Percentiles rank a stretch among this genome's conserved stretches.
phyloP scores from a whole-genome alignment of 2,113 vertebrate species.

The Paracanthobrama guichenoti region DNA sequence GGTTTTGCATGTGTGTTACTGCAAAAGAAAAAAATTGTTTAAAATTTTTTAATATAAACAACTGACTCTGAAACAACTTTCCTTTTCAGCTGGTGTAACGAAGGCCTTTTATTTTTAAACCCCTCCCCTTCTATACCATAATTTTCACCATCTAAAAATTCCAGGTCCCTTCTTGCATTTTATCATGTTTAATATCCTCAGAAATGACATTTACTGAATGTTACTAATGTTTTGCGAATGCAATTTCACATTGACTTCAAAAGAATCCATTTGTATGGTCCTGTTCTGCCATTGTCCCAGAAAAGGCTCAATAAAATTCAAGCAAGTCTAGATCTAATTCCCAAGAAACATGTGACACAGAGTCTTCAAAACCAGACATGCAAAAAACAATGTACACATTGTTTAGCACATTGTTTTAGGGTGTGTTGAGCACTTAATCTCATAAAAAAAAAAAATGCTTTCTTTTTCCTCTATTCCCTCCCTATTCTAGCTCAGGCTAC shows the following conservation, averaged over 20 bases:
- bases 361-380: constrained; percentile 40
- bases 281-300: neutral
- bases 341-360: neutral
- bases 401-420: too few relatives aligned
- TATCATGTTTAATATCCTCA: neutral
- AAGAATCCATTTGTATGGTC: neutral
- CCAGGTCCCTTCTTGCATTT: neutral
- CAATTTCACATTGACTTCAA: neutral
- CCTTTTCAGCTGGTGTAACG: too few relatives aligned
- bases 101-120: neutral
- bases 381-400: constrained; percentile 27
- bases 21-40: too few relatives aligned
- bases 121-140: neutral
- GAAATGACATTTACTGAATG: neutral
- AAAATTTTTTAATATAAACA: neutral
- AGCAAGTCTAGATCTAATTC: neutral
- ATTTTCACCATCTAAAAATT: neutral
- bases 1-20: too few relatives aligned
- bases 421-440: too few relatives aligned
- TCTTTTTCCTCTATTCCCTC: too few relatives aligned
- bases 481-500: too few relatives aligned
- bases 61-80: neutral
- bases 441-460: too few relatives aligned
- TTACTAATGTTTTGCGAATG: neutral
- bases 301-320: neutral